These are phyloP conservation scores for Capitella teleta DNA, from an alignment of 1,140 invertebrate species.

Conservation along the genomic window DNA sequence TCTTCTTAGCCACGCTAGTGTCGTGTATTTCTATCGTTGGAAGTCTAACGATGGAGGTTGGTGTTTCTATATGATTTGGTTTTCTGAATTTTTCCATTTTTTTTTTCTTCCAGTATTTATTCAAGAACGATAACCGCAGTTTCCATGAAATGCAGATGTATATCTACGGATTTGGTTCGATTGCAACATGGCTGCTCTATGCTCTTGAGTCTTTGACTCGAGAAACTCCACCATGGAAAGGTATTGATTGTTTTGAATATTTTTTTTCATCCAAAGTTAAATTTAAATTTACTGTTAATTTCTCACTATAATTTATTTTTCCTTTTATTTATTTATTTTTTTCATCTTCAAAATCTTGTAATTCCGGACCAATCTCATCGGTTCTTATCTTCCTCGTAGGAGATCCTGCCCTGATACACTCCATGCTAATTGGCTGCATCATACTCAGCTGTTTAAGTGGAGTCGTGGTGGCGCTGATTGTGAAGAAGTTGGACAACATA, in stretches of 20 bases:
- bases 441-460: background rate
- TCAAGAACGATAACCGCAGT: constrained; percentile 11
- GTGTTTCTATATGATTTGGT: no score
- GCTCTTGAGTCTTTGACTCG: no score
- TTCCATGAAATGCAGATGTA: constrained; percentile 11
- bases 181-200: background rate
- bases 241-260: no score
- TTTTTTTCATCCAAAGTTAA: no score
- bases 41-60: constrained; percentile 9
- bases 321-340: no score
- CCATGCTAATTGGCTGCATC: background rate
- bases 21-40: constrained; percentile 8
- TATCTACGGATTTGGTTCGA: constrained; percentile 8
- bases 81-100: background rate
- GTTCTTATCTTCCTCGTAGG: no score
- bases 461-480: constrained; percentile 1
- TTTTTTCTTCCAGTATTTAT: constrained; percentile 8
- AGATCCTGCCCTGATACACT: background rate
- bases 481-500: constrained; percentile 14
- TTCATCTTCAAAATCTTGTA: no score
- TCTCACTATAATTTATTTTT: no score
- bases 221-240: no score
- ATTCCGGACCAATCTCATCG: no score
- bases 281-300: no score
- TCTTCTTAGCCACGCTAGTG: constrained; percentile 4